Evolutionary conservation across 2,888 invertebrate genomes (phyloP).

Genomic region (Spodoptera exigua): DNA sequence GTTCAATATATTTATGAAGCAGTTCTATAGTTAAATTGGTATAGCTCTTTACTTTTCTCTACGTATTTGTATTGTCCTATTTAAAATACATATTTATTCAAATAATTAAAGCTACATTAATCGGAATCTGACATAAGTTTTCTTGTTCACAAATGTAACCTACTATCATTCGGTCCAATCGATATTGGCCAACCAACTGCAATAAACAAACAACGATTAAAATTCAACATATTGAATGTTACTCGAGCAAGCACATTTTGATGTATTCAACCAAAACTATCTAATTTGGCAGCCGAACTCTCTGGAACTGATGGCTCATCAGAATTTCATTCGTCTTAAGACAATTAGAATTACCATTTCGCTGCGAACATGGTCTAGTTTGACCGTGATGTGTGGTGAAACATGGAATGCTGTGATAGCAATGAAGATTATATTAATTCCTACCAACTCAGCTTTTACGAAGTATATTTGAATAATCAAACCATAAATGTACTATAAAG

Average conservation of each 20-base stretch:
- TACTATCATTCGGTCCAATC: too few relatives aligned
- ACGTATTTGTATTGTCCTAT: too few relatives aligned
- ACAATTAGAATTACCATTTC: slow-evolving; percentile 54
- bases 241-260: slow-evolving; percentile 23
- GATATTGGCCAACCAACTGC: neutral
- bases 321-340: slow-evolving; percentile 46
- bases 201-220: slow-evolving; percentile 20
- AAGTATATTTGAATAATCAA: slow-evolving; percentile 28
- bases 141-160: too few relatives aligned
- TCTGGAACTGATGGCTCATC: slow-evolving; percentile 33
- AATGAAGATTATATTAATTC: slow-evolving; percentile 24
- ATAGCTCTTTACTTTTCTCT: too few relatives aligned
- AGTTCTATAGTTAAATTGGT: too few relatives aligned
- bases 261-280: slow-evolving; percentile 42
- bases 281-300: slow-evolving; percentile 40
- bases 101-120: too few relatives aligned
- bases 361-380: slow-evolving; percentile 44
- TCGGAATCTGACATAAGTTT: too few relatives aligned
- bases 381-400: slow-evolving; percentile 41
- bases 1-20: too few relatives aligned
- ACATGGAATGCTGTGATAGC: slow-evolving; percentile 13
- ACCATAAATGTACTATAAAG: slow-evolving; percentile 15
- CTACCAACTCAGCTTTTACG: slow-evolving; percentile 18
- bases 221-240: slow-evolving; percentile 24
- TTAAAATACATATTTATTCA: too few relatives aligned